phyloP scores from a whole-genome alignment of 2,888 invertebrate genomes.

The Ormyrus rosae region DNA sequence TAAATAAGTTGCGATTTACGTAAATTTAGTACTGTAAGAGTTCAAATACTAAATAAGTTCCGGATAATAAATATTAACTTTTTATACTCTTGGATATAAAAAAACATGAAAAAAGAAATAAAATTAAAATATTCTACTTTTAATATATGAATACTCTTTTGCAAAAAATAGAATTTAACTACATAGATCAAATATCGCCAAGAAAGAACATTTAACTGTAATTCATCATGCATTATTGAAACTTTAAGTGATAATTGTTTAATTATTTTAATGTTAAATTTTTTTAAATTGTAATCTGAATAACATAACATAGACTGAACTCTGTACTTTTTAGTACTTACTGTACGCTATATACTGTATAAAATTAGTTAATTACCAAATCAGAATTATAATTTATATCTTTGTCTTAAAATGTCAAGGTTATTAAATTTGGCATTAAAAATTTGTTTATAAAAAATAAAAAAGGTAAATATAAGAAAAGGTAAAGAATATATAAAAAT shows the following conservation, averaged over 20 bases:
- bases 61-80: background rate
- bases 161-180: background rate
- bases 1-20: too few species aligned
- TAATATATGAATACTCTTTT: too few species aligned
- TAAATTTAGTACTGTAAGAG: background rate
- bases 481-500: slow-evolving; percentile 49
- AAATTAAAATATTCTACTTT: background rate
- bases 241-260: background rate
- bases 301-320: slow-evolving; percentile 27
- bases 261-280: slow-evolving; percentile 13
- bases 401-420: background rate
- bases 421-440: slow-evolving; percentile 8
- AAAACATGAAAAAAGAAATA: slow-evolving; percentile 26
- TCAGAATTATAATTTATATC: slow-evolving; percentile 1
- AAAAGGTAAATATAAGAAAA: slow-evolving; percentile 34
- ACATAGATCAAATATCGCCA: slow-evolving; percentile 6
- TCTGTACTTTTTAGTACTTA: slow-evolving; percentile 21
- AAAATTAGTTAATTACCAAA: background rate
- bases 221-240: too few species aligned
- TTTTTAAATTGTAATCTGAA: slow-evolving; percentile 12
- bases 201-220: background rate
- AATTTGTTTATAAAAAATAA: background rate
- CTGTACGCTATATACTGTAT: slow-evolving; percentile 1
- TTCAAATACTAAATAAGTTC: slow-evolving; percentile 16
- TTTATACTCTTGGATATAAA: slow-evolving; percentile 38